Base-by-base conservation (phyloP, 1,140 invertebrate species). In the Drosophila hydei region DNA sequence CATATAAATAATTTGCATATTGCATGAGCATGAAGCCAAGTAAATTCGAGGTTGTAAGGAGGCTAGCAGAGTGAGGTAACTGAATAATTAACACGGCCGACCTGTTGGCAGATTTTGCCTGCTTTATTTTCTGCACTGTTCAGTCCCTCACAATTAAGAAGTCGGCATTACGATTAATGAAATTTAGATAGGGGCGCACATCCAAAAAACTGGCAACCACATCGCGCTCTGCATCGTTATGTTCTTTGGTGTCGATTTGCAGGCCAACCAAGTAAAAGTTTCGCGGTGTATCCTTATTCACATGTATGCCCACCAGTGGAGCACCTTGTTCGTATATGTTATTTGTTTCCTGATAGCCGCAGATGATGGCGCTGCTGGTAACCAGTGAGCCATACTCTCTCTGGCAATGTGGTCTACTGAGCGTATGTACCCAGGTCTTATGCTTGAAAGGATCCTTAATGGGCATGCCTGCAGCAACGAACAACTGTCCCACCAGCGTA, bases 1-100 rank as follows among this genome's bases (percentile, higher is more conserved):
- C 73, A 68, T 72, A 80, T 61, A 75, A 87, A 69, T 65, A 80
- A 88, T 88, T 87, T 81, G 75, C 80, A 85, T 84, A 72, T 79
- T 85, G 61, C 68, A 70, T 59, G 73, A 81, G 75, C 71, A 40
- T 36, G 42, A 52, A 27, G 54, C 19, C 19, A 38, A 40, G 47
- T 19, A 7, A 56, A 38, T 45, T 48, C 18, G n/a, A 62, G 54
- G 27, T 12, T 16, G 19, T 11, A 33, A 16, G 23, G 55, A 3
- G 6, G 16, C 0, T 6, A 23, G 2, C 42, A 40, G 14, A 43
- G 40, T 40, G 36, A 33, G 45, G n/a, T 19, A 33, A 54, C 50
- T 87, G 65, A 81, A 88, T 88, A 87, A 87, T 87, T 78, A 87
- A 87, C 67, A 55, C 70, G 36, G 45, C 62, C 72, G 45, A 74